Evolutionary conservation across 2,888 invertebrate genomes (phyloP), one percentile per base, ranked within the genome.

Genomic region (Silvanus unidentatus): DNA sequence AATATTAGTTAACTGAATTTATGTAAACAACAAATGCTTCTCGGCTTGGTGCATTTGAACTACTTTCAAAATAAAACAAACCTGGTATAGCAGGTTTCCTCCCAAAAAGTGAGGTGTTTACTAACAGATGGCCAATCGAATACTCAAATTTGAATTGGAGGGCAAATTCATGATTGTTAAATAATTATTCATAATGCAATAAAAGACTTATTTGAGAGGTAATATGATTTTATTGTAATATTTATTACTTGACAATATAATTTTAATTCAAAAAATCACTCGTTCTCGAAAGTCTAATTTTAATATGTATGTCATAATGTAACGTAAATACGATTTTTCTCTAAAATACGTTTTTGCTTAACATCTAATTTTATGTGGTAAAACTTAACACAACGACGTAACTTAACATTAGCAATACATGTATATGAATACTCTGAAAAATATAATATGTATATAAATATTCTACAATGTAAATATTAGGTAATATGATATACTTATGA

Each of bases 341-440:
- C 48, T 44, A 44, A 53, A 47, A 45, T 47, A 47, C 42, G 48
- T 53, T 47, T 43, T 47, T 48, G 50, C 16, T 54, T 48, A 48
- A 29, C 34, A 32, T 42, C 47, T 52, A 54, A n/a, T 39, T 32
- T 44, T 52, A 55, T 49, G 48, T 45, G 50, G 50, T 58, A 43
- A 58, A 49, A 57, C 53, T 55, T 58, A 61, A 58, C 55, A 51
- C 43, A 47, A 56, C 39, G 49, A 54, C 49, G 39, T 55, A 60
- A 62, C 60, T 62, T 60, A 63, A 58, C 59, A 54, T 55, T 62
- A 62, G 58, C 53, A 61, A 59, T 60, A 60, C 58, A 61, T 66
- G 65, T 67, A 66, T 69, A 69, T 69, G 66, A 69, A 69, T 68
- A 69, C 69, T 69, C 66, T 68, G 67, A 62, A 67, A 64, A 69